Percentiles rank a stretch among this genome's conserved stretches.
phyloP scores from a whole-genome alignment of 2,888 invertebrate genomes.

The Tenthredo distinguenda region DNA sequence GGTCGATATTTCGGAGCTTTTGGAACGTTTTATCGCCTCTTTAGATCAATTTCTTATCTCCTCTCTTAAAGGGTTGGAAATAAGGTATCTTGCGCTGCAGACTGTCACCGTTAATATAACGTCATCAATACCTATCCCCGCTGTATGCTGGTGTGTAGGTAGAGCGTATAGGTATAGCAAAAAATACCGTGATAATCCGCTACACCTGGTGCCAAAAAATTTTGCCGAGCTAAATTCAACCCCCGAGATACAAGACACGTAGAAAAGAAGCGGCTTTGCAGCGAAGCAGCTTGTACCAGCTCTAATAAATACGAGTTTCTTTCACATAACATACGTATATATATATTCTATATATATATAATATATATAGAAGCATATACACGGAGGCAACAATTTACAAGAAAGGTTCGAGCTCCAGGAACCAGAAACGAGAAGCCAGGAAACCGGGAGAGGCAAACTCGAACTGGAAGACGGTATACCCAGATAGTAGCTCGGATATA shows the following conservation, averaged over 20 bases:
- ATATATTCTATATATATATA: background rate
- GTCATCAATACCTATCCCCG: conserved; percentile 15
- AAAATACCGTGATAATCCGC: conserved; percentile 27
- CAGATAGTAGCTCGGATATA: background rate
- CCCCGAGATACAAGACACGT: background rate
- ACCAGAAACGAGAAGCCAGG: background rate
- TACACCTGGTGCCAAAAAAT: conserved; percentile 32
- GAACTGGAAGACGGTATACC: background rate
- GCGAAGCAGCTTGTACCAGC: background rate
- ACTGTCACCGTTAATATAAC: conserved; percentile 38
- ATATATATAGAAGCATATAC: background rate
- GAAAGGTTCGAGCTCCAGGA: background rate
- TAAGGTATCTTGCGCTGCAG: conserved; percentile 8
- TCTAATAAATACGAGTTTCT: conserved; percentile 5
- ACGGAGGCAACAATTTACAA: background rate
- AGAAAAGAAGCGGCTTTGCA: conserved; percentile 11
- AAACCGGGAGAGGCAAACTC: background rate
- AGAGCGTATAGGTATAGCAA: background rate
- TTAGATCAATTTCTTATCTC: background rate
- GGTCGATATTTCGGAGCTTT: background rate
- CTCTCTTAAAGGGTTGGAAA: background rate
- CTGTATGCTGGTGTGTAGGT: background rate
- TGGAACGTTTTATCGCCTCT: background rate
- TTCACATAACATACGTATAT: background rate
- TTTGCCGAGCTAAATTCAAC: background rate